Evolutionary conservation across 2,888 invertebrate species (phyloP), one percentile per base, ranked within the genome.

Genomic region (Drepana falcataria): DNA sequence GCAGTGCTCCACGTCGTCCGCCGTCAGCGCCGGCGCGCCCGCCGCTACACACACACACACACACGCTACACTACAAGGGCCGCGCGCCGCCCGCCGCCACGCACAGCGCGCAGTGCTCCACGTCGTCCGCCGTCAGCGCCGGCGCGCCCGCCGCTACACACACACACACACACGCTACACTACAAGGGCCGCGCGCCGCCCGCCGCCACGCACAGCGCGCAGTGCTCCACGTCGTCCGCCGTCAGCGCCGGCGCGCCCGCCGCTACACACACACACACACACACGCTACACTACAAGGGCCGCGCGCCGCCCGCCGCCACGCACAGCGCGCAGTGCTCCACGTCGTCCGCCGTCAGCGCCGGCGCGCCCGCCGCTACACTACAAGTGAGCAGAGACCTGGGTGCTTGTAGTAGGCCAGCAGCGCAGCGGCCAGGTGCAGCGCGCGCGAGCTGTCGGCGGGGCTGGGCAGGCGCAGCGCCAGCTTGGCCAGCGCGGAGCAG

Each of bases 81-180:
- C 94, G 93, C 58, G 94, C 93, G 47, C 95, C 93, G 9, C 96
- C 89, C 0, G 95, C 95, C 59, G 94, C 92, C 64, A 98, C 85
- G 75, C 97, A 97, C 65, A 96, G 91, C 52, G 96, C 94, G 56
- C 98, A 94, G 77, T 98, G 95, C 81, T 99, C 98, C 44, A 94
- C 91, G 85, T 99, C 98, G 80, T 99, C 99, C 68, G 98, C 97
- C n/a, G 98, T 99, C 67, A 99, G 96, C 0, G 95, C 94, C 81
- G 95, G 44, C 21, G 60, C 55, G 49, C 54, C 56, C 2, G 51
- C 61, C 63, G 5, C 5, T 48, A 7, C 33, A 44, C 37, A 48
- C 47, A 55, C 21, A 47, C 48, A 37, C 21, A 21, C 21, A 21
- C 21, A 21, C 21, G 21, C 21, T 21, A 21, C 21, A 21, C 21